Conservation (phyloP, 1,140 invertebrate genomes). For the Stegodyphus mimosarum region DNA sequence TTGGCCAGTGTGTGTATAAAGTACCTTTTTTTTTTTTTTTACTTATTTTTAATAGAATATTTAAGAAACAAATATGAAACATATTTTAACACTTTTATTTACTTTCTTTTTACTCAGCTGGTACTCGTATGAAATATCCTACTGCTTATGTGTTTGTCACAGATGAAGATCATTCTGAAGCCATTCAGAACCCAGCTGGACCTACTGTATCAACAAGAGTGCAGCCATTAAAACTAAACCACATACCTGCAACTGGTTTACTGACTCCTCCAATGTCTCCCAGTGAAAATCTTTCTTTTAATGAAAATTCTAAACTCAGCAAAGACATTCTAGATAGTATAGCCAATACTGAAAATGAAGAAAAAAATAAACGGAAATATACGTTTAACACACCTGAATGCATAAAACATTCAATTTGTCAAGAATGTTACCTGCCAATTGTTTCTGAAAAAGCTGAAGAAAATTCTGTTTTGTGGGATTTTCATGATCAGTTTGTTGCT, state of each 20-base stretch:
- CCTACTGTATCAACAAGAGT: not conserved
- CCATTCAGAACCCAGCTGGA: not conserved
- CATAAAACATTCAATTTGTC: constrained; percentile 36
- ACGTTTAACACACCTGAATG: not conserved
- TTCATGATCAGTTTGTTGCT: constrained; percentile 31
- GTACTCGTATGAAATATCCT: constrained; percentile 93
- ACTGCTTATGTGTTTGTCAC: constrained; percentile 92
- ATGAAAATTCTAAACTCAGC: not conserved
- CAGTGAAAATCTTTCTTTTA: constrained; percentile 2
- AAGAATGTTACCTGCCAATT: constrained; percentile 4
- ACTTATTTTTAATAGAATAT: too few species aligned
- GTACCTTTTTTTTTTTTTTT: too few species aligned
- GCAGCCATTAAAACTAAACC: constrained; percentile 2
- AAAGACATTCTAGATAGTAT: not conserved
- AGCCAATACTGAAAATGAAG: not conserved
- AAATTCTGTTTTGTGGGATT: constrained; percentile 36
- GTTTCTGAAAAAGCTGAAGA: constrained; percentile 23
- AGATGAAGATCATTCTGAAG: constrained; percentile 77
- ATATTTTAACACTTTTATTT: not conserved
- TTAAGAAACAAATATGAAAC: too few species aligned
- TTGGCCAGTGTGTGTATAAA: too few species aligned
- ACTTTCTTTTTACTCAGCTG: constrained; percentile 71
- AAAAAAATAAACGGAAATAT: too few species aligned
- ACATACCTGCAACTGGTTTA: constrained; percentile 7
- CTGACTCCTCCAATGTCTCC: constrained; percentile 55